phyloP scores from a whole-genome alignment of 2,888 invertebrate genomes.

The Belgica antarctica region DNA sequence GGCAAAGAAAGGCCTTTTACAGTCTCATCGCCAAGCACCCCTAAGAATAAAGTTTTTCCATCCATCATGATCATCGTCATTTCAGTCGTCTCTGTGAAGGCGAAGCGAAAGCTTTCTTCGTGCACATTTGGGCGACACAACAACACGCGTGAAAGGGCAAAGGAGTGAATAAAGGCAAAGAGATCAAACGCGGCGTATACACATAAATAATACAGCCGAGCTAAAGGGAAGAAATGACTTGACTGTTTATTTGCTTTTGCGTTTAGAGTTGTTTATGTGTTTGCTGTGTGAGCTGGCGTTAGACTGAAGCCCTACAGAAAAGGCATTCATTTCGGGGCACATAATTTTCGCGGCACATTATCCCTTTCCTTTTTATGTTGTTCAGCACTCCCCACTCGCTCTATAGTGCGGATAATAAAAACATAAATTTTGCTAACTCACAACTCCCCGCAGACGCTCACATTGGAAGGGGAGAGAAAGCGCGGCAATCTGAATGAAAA shows the following conservation, averaged over 20 bases:
- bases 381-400: not conserved
- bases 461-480: not conserved
- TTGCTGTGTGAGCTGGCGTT: not conserved
- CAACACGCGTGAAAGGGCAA: not conserved
- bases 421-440: not conserved
- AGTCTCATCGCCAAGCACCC: too few relatives aligned
- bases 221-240: conserved; percentile 10
- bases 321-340: not conserved
- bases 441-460: conserved; percentile 1
- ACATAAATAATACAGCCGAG: conserved; percentile 7
- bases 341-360: not conserved
- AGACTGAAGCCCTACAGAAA: not conserved
- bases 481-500: not conserved
- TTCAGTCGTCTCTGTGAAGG: not conserved
- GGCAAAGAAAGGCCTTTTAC: not conserved
- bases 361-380: conserved; percentile 12
- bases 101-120: not conserved
- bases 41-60: not conserved
- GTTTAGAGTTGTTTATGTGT: conserved; percentile 7
- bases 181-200: not conserved
- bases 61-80: conserved; percentile 16
- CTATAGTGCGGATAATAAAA: conserved; percentile 18
- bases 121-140: too few relatives aligned
- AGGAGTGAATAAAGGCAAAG: not conserved
- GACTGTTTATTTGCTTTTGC: conserved; percentile 18